phyloP scores from a whole-genome alignment of 2,797 vertebrate genomes.

The Spea hammondii region DNA sequence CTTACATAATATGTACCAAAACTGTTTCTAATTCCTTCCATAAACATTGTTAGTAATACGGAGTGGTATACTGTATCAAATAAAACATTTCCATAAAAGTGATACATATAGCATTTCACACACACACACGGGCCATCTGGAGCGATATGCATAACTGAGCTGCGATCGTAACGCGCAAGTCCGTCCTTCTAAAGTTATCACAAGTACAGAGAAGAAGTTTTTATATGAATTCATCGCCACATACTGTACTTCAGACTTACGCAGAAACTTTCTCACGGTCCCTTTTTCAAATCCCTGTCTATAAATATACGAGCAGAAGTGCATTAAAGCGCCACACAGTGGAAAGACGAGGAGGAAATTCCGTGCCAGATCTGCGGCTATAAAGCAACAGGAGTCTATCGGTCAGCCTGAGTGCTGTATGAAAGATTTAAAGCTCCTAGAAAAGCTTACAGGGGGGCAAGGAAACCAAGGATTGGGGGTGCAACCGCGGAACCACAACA shows the following conservation, averaged over 20 bases:
- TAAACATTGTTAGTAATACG: too few relatives aligned
- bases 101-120: too few relatives aligned
- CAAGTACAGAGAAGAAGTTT: too few relatives aligned
- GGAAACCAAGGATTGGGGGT: neutral
- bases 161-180: too few relatives aligned
- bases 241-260: neutral
- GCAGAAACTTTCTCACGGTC: constrained; percentile 47
- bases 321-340: constrained; percentile 48
- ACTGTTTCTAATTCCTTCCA: too few relatives aligned
- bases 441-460: neutral
- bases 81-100: too few relatives aligned
- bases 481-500: too few relatives aligned
- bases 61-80: too few relatives aligned
- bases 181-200: too few relatives aligned
- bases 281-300: constrained; percentile 13
- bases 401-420: neutral
- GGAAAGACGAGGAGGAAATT: neutral
- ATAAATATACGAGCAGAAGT: constrained; percentile 27
- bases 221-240: neutral
- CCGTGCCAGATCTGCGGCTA: neutral
- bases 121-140: too few relatives aligned
- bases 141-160: too few relatives aligned
- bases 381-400: neutral
- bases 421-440: neutral
- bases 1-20: too few relatives aligned